Evolutionary conservation across 2,797 vertebrate genomes (phyloP).

Genomic region (Lithobates sylvaticus): DNA sequence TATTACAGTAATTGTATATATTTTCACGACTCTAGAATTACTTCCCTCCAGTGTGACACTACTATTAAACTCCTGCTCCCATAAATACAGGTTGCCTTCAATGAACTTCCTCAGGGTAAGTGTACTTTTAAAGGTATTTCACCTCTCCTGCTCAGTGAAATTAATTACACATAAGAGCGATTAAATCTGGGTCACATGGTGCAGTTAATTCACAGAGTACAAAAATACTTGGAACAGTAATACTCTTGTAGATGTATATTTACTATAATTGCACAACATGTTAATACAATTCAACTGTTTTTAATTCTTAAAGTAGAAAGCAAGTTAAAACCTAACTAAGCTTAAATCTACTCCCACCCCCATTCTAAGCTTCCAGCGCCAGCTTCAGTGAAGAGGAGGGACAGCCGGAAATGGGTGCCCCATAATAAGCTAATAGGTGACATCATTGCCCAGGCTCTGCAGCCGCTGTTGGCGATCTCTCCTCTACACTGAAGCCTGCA

Average conservation of each 20-base stretch:
- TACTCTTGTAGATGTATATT: not conserved
- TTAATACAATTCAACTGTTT: not conserved
- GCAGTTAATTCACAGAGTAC: not conserved
- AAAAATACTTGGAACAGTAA: not conserved
- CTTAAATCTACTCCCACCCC: no score
- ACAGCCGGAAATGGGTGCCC: no score
- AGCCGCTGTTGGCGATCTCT: no score
- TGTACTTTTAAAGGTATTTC: not conserved
- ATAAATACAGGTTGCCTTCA: slow-evolving; percentile 7
- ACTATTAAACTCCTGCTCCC: slow-evolving; percentile 34
- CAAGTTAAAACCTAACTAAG: no score
- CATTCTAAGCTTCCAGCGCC: no score
- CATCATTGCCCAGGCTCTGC: no score
- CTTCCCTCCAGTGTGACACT: not conserved
- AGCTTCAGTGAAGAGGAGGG: no score
- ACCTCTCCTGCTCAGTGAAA: not conserved
- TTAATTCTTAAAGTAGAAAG: not conserved
- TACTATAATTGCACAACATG: not conserved
- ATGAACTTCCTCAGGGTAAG: not conserved
- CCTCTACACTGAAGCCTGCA: no score
- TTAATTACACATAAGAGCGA: slow-evolving; percentile 1
- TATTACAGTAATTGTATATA: slow-evolving; percentile 22
- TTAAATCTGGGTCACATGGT: not conserved
- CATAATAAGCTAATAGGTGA: no score
- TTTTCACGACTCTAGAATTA: slow-evolving; percentile 20